These are phyloP conservation scores for Cremastinae sp. DNA, from an alignment of 2,888 invertebrate genomes.

Conservation along the genomic window DNA sequence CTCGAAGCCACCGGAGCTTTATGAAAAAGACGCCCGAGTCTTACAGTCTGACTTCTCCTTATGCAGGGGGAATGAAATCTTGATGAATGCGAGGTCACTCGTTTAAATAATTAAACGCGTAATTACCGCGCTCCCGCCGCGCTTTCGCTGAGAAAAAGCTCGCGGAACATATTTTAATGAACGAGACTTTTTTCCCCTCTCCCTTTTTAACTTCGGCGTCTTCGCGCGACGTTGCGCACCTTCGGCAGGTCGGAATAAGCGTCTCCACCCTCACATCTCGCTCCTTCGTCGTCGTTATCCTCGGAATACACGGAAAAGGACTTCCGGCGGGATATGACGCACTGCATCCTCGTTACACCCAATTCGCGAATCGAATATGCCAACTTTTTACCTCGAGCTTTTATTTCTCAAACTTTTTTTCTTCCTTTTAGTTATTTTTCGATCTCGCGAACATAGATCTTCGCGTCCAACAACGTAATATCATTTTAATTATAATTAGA, in stretches of 20 bases:
- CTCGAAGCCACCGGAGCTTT: conserved; percentile 24
- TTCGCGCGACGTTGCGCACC: background rate
- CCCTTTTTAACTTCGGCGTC: conserved; percentile 8
- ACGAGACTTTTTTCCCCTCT: conserved; percentile 58
- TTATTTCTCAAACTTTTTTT: background rate
- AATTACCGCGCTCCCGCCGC: conserved; percentile 71
- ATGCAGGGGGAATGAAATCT: conserved; percentile 65
- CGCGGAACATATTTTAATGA: conserved; percentile 76
- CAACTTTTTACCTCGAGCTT: conserved; percentile 10
- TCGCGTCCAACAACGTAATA: too few species aligned
- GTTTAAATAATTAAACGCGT: conserved; percentile 78
- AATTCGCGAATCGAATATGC: conserved; percentile 30
- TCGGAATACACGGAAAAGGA: conserved; percentile 36
- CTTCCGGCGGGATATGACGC: conserved; percentile 2
- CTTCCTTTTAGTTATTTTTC: too few species aligned
- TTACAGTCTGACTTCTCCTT: conserved; percentile 43
- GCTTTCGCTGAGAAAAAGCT: conserved; percentile 9
- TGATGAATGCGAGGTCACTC: conserved; percentile 74
- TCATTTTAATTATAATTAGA: too few species aligned
- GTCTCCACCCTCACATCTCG: conserved; percentile 2
- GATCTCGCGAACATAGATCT: too few species aligned
- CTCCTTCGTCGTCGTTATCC: background rate
- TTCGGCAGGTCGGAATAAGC: conserved; percentile 7
- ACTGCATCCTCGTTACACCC: conserved; percentile 25
- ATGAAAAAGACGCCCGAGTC: conserved; percentile 36